Percentiles rank a stretch among this genome's conserved stretches.
Conservation (phyloP, 2,888 invertebrate genomes). For the Cheilosia vulpina region DNA sequence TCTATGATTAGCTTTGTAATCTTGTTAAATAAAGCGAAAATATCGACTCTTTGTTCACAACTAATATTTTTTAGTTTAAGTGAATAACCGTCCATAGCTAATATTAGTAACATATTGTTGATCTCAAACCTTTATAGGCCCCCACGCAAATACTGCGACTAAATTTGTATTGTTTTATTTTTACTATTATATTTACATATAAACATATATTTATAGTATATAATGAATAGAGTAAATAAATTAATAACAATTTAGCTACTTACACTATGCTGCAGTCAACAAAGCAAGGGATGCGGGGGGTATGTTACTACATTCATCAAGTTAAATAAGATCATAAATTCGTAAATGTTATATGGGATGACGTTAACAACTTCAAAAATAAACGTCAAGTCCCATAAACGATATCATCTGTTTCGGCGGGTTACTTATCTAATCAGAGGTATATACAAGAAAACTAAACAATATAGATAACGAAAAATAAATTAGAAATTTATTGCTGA, state of each 20-base stretch:
- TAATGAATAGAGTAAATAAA: no score
- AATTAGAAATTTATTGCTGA: conserved; percentile 3
- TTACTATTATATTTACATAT: no score
- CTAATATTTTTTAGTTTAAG: no score
- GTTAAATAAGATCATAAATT: conserved; percentile 21
- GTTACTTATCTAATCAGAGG: conserved; percentile 47
- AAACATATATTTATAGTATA: no score
- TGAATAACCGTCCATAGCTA: no score
- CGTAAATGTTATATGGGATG: background rate
- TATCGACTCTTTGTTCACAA: no score
- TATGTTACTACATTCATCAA: conserved; percentile 21
- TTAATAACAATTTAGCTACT: conserved; percentile 6
- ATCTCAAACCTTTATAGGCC: no score
- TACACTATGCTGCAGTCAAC: conserved; percentile 10
- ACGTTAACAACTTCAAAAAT: conserved; percentile 9
- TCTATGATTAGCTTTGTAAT: conserved; percentile 27
- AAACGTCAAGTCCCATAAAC: conserved; percentile 17
- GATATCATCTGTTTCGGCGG: conserved; percentile 3
- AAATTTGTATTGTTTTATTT: no score
- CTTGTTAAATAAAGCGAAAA: no score
- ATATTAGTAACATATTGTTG: no score
- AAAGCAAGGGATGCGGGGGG: conserved; percentile 16
- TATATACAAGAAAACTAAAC: conserved; percentile 25
- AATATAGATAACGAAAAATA: conserved; percentile 2
- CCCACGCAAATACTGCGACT: no score